phyloP scores from a whole-genome alignment of 2,113 vertebrate genomes.

The Eretmochelys imbricata region DNA sequence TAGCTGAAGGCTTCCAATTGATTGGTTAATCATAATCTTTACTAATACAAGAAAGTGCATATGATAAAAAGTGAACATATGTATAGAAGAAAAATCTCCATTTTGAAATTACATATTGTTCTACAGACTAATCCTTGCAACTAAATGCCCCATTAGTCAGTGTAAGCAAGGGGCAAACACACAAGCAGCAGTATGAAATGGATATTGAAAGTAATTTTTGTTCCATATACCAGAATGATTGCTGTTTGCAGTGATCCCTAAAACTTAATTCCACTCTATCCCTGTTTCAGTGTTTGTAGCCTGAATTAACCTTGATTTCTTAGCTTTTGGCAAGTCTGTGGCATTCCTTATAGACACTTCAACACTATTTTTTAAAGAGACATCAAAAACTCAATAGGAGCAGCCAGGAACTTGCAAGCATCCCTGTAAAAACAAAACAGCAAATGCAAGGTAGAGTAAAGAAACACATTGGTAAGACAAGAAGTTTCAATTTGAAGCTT shows the following conservation, averaged over 20 bases:
- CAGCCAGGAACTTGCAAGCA: background rate
- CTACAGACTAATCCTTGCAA: background rate
- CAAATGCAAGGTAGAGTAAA: background rate
- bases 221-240: background rate
- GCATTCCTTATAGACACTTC: background rate
- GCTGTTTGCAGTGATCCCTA: background rate
- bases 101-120: background rate
- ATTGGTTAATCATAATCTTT: background rate
- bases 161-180: background rate
- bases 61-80: background rate
- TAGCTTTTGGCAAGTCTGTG: background rate
- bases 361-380: background rate
- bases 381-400: background rate
- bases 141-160: rapidly evolving
- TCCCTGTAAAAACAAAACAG: background rate
- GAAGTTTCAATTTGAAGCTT: background rate
- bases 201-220: background rate
- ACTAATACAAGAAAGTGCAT: rapidly evolving
- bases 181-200: background rate
- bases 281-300: background rate
- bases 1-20: background rate
- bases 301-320: background rate
- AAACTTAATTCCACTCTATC: background rate
- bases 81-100: background rate
- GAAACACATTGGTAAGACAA: background rate